These are phyloP conservation scores for Coccyzus lansbergi DNA, from an alignment of 2,797 vertebrate genomes.

Conservation along the genomic window DNA sequence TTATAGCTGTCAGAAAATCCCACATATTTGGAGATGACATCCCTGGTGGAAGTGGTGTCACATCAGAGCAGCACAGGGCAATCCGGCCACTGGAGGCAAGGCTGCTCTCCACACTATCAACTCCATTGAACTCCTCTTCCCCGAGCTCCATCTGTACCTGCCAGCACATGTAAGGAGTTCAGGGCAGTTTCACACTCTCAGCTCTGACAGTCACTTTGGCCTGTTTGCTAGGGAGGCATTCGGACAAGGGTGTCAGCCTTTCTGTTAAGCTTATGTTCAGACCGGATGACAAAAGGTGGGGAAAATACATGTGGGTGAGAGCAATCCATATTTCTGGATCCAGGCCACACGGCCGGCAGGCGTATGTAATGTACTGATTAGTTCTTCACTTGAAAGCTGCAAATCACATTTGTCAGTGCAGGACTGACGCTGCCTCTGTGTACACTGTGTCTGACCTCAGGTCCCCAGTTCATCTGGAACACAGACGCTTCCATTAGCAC, in stretches of 20 bases:
- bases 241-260: background rate
- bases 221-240: background rate
- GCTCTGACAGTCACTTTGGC: conserved; percentile 4
- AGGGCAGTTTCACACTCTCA: background rate
- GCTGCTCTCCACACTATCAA: background rate
- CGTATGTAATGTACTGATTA: background rate
- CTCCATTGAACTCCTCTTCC: background rate
- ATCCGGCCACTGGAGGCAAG: background rate
- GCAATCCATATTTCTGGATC: background rate
- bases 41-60: background rate
- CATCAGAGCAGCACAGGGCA: background rate
- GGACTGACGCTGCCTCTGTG: background rate
- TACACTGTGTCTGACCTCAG: background rate
- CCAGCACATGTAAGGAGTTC: background rate
- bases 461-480: background rate
- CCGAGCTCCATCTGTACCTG: background rate
- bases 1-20: background rate
- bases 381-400: background rate
- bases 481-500: background rate
- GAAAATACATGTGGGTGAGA: background rate
- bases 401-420: background rate
- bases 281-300: background rate
- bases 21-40: background rate
- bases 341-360: background rate
- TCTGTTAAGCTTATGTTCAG: background rate